Evolutionary conservation across 2,888 invertebrate genomes (phyloP), one percentile per base, ranked within the genome.

Genomic region (Hylaea fasciaria): DNA sequence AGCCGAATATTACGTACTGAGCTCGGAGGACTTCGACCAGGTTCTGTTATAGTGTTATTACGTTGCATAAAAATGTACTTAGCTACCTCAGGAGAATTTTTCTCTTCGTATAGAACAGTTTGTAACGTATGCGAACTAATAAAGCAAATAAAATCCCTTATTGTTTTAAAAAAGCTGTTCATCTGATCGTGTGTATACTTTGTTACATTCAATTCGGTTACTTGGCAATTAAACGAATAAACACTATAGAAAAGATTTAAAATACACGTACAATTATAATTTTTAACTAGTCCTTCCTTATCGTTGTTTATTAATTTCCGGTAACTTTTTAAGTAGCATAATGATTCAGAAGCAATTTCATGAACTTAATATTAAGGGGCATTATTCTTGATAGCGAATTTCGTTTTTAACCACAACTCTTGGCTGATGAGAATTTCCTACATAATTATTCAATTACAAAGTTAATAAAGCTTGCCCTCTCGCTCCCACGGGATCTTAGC

Each of bases 1-100:
- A 75, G 76, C 81, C 80, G 78, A 82, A 85, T 87, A 84, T 85
- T 84, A 79, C 78, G 66, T 62, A 69, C 68, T 64, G 74, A 74
- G 73, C 77, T 72, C 61, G 64, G 65, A 67, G 60, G 72, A 78
- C 76, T 83, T 75, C 64, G 62, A 67, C 66, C 71, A 76, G 76
- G 78, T 80, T 81, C 74, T 77, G 69, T 74, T 74, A 73, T 78
- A 77, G 66, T 76, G 71, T 78, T 81, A 81, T 78, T 74, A 75
- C 65, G 49, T 52, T 68, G 63, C 57, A 66, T 66, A 66, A 66
- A 68, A 63, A 64, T 63, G 53, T 62, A 62, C 32, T 58, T 43
- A 22, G 13, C 4, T 32, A 16, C 11, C 13, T 32, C 11, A 5
- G 10, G 28, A 28, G 11, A 14, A 46, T 12, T 41, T 39, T 45